phyloP scores from a whole-genome alignment of 92 coral and sea anemone genomes.

The Epizoanthus fatuus region DNA sequence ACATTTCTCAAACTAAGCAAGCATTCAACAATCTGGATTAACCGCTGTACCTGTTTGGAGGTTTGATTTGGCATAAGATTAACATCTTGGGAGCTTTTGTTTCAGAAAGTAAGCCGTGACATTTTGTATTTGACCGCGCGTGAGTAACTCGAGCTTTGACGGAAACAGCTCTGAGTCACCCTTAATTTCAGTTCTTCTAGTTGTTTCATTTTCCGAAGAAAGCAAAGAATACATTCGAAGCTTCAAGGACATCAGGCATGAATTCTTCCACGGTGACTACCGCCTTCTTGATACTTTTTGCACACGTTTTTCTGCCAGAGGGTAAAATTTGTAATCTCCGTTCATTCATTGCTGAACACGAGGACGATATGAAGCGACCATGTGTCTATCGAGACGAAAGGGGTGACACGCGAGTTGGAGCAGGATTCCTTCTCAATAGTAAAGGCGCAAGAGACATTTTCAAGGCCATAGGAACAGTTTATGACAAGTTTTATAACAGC shows the following conservation, averaged over 20 bases:
- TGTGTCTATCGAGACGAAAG: constrained; percentile 26
- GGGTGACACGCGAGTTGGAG: constrained; percentile 11
- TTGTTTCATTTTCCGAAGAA: background rate
- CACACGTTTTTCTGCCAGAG: constrained; percentile 7
- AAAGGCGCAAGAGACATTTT: constrained; percentile 14
- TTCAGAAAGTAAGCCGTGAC: background rate
- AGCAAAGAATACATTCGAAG: background rate
- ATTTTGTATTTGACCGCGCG: constrained; percentile 8
- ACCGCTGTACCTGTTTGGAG: background rate
- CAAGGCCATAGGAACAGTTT: constrained; percentile 13
- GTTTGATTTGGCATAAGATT: constrained; percentile 1
- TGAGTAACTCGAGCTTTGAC: constrained; percentile 32
- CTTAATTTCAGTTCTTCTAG: background rate
- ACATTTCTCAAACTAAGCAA: background rate
- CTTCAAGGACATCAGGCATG: background rate
- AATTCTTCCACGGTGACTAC: background rate
- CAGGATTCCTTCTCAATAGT: constrained; percentile 11
- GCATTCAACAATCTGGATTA: background rate
- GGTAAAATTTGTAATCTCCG: background rate
- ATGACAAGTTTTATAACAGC: constrained; percentile 9
- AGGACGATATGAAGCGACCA: constrained; percentile 6
- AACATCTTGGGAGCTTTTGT: constrained; percentile 12
- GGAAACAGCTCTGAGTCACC: constrained; percentile 8
- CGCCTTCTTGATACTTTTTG: background rate
- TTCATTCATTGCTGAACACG: constrained; percentile 47